Evolutionary conservation across 53 echinoderm and acorn worm species (phyloP).

Genomic region (Mesocentrotus franciscanus): DNA sequence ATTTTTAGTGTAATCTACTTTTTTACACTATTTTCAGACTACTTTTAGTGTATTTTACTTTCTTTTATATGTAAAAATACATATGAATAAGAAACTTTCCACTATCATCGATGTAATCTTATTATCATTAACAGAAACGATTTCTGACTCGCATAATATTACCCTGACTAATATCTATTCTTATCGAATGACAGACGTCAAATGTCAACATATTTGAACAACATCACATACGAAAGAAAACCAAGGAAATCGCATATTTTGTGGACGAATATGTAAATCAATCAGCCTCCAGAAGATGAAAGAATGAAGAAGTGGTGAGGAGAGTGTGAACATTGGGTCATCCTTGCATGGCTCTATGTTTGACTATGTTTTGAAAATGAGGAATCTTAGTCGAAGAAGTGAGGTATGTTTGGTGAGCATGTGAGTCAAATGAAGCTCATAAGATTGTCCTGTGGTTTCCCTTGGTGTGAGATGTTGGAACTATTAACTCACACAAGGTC

Average conservation of each 20-base stretch:
- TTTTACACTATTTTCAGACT: too few species aligned
- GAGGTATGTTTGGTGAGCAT: neutral
- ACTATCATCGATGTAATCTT: too few species aligned
- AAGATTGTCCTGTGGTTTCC: neutral
- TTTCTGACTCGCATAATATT: too few species aligned
- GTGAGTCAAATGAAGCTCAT: slow-evolving; percentile 1
- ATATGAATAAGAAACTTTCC: too few species aligned
- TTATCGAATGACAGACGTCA: neutral
- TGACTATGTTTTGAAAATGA: neutral
- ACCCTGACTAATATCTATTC: neutral
- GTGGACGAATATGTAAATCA: neutral
- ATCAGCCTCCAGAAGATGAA: neutral
- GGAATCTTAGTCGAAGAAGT: neutral
- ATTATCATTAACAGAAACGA: too few species aligned
- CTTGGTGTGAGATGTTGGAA: neutral
- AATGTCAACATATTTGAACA: neutral
- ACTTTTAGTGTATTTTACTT: too few species aligned
- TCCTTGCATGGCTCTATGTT: neutral
- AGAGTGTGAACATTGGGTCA: slow-evolving; percentile 18
- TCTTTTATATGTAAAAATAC: too few species aligned
- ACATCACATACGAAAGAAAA: neutral
- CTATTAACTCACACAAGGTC: neutral
- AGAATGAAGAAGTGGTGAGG: neutral
- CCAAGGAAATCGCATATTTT: slow-evolving; percentile 32
- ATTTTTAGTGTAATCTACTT: too few species aligned